Base-by-base conservation (phyloP, 2,888 invertebrate genomes). In the Pristionchus entomophagus region DNA sequence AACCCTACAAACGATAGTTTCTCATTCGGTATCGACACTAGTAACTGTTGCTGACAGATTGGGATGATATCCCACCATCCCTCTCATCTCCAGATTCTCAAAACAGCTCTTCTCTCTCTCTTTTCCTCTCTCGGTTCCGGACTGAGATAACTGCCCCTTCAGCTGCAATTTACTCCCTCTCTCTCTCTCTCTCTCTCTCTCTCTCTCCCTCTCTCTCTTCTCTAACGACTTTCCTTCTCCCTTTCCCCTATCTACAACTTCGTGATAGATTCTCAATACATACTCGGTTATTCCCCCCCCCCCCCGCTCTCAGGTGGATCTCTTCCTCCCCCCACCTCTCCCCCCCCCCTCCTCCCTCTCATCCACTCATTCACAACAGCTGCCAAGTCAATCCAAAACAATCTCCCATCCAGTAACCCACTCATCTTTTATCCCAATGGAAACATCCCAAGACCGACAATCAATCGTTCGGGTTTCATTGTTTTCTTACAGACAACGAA, bases 81-180 rank as follows among this genome's bases (percentile, higher is more conserved):
- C n/a, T n/a, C n/a, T n/a, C n/a, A n/a, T n/a, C n/a, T n/a, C n/a
- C n/a, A 86, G 53, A 85, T 26, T 73, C 19, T 22, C 56, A n/a
- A n/a, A n/a, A n/a, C n/a, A n/a, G n/a, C n/a, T n/a, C n/a, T n/a
- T n/a, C n/a, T n/a, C n/a, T n/a, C n/a, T n/a, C n/a, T 65, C n/a
- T n/a, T 73, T 38, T 17, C 73, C 38, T 45, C 38, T 73, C 73
- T 73, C 38, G 73, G 41, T 38, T 41, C 41, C 73, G 22, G 41
- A 51, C 38, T 29, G 45, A 53, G 45, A 73, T 86, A 85, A 85
- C 38, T 87, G 69, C 69, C 35, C 59, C 19, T 69, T 32, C 86
- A 51, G 51, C 78, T 80, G 51, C 78, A 49, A 80, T 80, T 80
- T 29, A 51, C 78, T 32, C 51, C 51, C 51, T 32, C 73, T 81